These are phyloP conservation scores for Macaria notata DNA, from an alignment of 2,888 invertebrate genomes.

Conservation along the genomic window DNA sequence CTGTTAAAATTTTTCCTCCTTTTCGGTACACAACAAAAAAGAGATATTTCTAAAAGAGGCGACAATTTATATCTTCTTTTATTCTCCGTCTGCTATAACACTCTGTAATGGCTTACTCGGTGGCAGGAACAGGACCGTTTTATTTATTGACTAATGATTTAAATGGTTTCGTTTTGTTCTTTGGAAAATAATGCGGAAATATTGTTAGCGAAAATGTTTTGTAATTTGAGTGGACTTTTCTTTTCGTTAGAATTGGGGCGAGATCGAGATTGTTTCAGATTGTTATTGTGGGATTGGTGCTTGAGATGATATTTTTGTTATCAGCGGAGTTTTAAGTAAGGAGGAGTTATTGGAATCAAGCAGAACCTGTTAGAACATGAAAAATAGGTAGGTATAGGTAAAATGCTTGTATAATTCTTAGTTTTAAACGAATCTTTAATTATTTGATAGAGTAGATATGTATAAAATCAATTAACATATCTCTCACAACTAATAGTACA, in stretches of 20 bases:
- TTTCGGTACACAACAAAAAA: constrained; percentile 27
- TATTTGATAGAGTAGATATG: too few species aligned
- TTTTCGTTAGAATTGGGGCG: too few species aligned
- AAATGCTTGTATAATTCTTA: too few species aligned
- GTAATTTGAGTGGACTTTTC: constrained; percentile 1
- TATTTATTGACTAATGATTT: constrained; percentile 45
- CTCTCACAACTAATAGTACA: too few species aligned
- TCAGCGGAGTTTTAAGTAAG: too few species aligned
- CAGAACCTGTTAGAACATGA: too few species aligned
- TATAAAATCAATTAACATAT: too few species aligned
- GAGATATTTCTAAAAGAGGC: constrained; percentile 35
- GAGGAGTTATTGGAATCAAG: too few species aligned
- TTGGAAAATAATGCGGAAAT: constrained; percentile 9
- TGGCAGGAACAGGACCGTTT: constrained; percentile 37
- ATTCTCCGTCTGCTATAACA: constrained; percentile 31
- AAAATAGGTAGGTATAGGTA: too few species aligned
- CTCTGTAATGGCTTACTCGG: constrained; percentile 33
- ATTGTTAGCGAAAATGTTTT: constrained; percentile 2
- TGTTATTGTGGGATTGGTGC: neutral
- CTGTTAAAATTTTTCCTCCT: constrained; percentile 36
- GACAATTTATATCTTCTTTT: constrained; percentile 40
- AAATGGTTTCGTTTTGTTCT: constrained; percentile 24
- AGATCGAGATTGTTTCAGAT: neutral
- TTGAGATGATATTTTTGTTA: too few species aligned
- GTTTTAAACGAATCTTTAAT: too few species aligned